Evolutionary conservation across 2,797 vertebrate species (phyloP), one percentile per base, ranked within the genome.

Genomic region (Cynopterus sphinx): DNA sequence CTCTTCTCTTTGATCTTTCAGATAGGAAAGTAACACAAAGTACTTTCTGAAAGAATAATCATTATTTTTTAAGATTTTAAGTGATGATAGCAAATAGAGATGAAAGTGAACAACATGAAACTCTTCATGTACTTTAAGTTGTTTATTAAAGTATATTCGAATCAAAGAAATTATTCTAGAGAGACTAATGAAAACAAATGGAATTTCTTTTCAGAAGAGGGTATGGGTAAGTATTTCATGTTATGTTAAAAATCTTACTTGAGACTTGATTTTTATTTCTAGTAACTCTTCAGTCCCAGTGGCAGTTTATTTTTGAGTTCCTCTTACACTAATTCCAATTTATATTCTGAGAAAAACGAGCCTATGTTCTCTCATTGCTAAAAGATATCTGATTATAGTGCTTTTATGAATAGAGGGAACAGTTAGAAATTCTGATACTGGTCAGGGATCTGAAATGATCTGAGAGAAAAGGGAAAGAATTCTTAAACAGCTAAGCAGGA

Each of bases 31-130:
- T 86, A 53, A 95, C 49, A 71, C 70, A 74, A 70, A 85, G 67
- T 89, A 85, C 59, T 55, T 94, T 84, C 49, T 95, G 28, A 87
- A 95, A 84, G n/a, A 65, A 75, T 87, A 96, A 86, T 28, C 12
- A 74, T 84, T 92, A 49, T 31, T 90, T 95, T 85, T 77, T 61
- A 92, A 96, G 46, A 63, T 78, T 95, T 97, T 33, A 39, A 84
- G 22, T 70, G 74, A 85, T 36, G 84, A 65, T 21, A 21, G 31
- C 65, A 78, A 86, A 71, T 24, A 75, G 70, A 91, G 61, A 94
- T 94, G 26, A 89, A 96, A 96, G 49, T 91, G 83, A 79, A 55
- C 73, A 79, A 82, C 55, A n/a, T 43, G 43, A 95, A 78, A 53
- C 75, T 67, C 9, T 92, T 73, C 24, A 11, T 49, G 24, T 77